These are phyloP conservation scores for Gallinago stenura DNA, from an alignment of 2,797 vertebrate genomes.

Conservation along the genomic window DNA sequence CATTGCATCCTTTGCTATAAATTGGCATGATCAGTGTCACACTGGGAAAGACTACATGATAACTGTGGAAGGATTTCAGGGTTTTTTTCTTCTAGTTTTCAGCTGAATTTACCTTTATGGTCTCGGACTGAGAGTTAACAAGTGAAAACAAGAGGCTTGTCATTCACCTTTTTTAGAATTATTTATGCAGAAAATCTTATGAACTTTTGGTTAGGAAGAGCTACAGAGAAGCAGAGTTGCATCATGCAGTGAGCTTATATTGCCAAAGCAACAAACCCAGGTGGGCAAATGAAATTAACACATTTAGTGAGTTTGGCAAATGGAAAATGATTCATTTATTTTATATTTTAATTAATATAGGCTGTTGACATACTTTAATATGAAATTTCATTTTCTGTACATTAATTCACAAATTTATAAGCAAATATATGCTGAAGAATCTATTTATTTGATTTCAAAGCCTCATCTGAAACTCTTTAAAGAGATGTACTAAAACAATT, in stretches of 20 bases:
- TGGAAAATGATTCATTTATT: background rate
- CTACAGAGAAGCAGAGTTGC: background rate
- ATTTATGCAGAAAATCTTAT: background rate
- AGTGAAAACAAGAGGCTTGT: constrained; percentile 3
- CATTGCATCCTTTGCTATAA: background rate
- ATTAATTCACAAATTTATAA: background rate
- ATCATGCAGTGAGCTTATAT: background rate
- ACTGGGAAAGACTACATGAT: background rate
- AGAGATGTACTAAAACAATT: background rate
- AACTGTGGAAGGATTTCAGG: background rate
- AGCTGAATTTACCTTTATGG: background rate
- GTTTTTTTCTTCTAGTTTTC: background rate
- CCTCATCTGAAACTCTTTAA: background rate
- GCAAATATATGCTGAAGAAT: background rate
- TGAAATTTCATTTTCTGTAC: constrained; percentile 7
- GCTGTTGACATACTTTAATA: background rate
- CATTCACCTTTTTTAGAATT: background rate
- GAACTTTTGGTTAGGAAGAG: background rate
- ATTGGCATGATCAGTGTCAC: background rate
- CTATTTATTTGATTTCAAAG: background rate
- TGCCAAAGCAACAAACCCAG: constrained; percentile 39
- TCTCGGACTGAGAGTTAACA: background rate
- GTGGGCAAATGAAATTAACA: constrained; percentile 49
- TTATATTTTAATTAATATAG: constrained; percentile 1
- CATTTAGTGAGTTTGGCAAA: background rate